Evolutionary conservation across 2,113 vertebrate genomes (phyloP).

Genomic region (Amphiprion percula): DNA sequence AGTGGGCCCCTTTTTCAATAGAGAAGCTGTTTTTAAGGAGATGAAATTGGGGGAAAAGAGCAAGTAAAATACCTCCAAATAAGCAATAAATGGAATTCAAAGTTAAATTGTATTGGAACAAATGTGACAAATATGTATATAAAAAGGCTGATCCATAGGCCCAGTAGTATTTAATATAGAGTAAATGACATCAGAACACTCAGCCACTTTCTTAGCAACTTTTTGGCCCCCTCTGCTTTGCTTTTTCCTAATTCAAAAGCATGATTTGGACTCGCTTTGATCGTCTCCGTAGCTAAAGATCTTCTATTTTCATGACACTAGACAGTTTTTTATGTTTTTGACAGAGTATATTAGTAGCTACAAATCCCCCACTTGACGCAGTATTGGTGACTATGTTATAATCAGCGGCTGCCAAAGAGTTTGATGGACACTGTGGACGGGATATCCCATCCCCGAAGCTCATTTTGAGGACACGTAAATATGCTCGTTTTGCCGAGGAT

Average conservation of each 20-base stretch:
- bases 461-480: slow-evolving; percentile 59
- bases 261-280: slow-evolving; percentile 5
- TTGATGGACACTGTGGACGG: slow-evolving; percentile 60
- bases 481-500: slow-evolving; percentile 53
- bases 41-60: too few relatives aligned
- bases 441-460: slow-evolving; percentile 27
- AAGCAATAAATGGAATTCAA: too few relatives aligned
- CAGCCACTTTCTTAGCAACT: not conserved
- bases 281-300: not conserved
- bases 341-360: slow-evolving; percentile 35
- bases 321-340: slow-evolving; percentile 18
- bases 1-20: too few relatives aligned
- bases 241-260: not conserved
- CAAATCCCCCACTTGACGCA: slow-evolving; percentile 27
- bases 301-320: slow-evolving; percentile 23
- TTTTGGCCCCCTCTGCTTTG: not conserved
- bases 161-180: not conserved
- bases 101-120: too few relatives aligned
- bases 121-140: not conserved
- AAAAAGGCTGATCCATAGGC: not conserved
- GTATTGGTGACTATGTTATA: slow-evolving; percentile 41
- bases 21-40: too few relatives aligned
- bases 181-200: not conserved
- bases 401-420: slow-evolving; percentile 46
- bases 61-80: not conserved